Conservation (phyloP, 2,888 invertebrate genomes). For the Lydus trimaculatus region DNA sequence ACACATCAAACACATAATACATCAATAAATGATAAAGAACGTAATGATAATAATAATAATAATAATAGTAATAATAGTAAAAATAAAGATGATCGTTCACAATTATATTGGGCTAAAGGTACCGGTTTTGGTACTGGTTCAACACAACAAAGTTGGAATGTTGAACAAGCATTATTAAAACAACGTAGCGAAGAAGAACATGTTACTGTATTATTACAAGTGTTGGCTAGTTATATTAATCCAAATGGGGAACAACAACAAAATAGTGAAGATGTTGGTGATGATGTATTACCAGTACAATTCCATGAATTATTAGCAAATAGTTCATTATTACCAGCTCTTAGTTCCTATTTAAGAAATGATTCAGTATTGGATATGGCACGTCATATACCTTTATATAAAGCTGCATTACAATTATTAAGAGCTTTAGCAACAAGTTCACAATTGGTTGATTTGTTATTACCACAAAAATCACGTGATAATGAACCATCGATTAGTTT, state of each 20-base stretch:
- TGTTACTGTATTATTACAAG: constrained; percentile 77
- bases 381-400: constrained; percentile 93
- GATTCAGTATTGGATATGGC: constrained; percentile 97
- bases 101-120: constrained; percentile 94
- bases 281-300: constrained; percentile 67
- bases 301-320: constrained; percentile 80
- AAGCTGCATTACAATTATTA: constrained; percentile 81
- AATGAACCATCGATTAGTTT: constrained; percentile 73
- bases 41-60: constrained; percentile 49
- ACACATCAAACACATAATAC: constrained; percentile 78
- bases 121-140: constrained; percentile 97
- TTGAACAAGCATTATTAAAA: constrained; percentile 89
- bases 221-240: constrained; percentile 88
- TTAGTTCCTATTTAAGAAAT: constrained; percentile 90
- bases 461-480: constrained; percentile 63
- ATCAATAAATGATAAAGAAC: constrained; percentile 53
- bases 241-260: constrained; percentile 65
- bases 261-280: constrained; percentile 59
- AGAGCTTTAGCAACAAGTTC: constrained; percentile 75
- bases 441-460: constrained; percentile 67
- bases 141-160: constrained; percentile 95
- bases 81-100: constrained; percentile 64
- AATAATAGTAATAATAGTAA: constrained; percentile 50
- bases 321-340: constrained; percentile 86
- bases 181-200: constrained; percentile 94